Evolutionary conservation across 1,140 invertebrate genomes (phyloP), one percentile per base, ranked within the genome.

Genomic region (Drosophila ogumai): DNA sequence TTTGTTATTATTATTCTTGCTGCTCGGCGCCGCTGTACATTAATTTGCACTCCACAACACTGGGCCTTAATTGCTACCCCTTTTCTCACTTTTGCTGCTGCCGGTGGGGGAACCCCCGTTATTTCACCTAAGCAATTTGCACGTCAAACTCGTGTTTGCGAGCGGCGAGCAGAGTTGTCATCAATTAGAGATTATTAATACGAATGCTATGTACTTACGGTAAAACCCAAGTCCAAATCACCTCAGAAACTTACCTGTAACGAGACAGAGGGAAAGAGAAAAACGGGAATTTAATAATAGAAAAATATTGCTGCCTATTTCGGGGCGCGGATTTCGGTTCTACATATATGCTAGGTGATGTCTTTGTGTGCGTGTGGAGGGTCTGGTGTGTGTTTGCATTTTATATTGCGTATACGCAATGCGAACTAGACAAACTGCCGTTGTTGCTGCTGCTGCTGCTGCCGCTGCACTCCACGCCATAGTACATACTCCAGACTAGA

Each of bases 1-100:
- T 84, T 87, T 87, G 80, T 85, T 85, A 86, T 87, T 85, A 85
- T 81, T 87, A 84, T 73, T 82, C 75, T 58, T 81, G 81, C 56
- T 78, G 56, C 58, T 69, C 63, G 81, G 65, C 69, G 82, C 79
- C 82, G 66, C 63, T 82, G 69, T 86, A 86, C 74, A 81, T 86
- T 86, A 87, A 81, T 79, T 86, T 86, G 47, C 82, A 75, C 66
- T 73, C 38, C 38, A 31, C 50, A 59, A 55, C 52, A 54, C 8
- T 50, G 58, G 44, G 52, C 57, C 80, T 77, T 84, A 90, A 90
- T 88, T 88, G 79, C 71, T 56, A 47, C n/a, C 63, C 66, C 63
- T 38, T 54, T 67, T 46, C 34, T n/a, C 31, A 28, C 47, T 82
- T 75, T 79, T 76, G 57, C 43, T 69, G 31, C 3, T 43, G 2